phyloP scores from a whole-genome alignment of 2,888 invertebrate genomes.

The Ischnura elegans region DNA sequence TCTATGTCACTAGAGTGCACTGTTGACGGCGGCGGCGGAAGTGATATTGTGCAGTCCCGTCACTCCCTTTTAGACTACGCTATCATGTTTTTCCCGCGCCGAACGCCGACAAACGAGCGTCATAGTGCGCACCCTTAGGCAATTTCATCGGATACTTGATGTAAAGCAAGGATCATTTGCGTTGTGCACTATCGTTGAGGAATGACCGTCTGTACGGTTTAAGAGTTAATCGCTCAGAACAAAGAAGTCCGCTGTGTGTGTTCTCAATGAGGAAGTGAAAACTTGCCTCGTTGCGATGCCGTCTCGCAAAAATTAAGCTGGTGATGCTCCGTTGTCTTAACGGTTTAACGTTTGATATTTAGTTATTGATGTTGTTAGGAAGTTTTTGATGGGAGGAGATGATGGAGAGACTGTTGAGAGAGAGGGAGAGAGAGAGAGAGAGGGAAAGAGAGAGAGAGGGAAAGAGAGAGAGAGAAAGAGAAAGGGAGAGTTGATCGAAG shows the following conservation, averaged over 20 bases:
- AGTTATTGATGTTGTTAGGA: no score
- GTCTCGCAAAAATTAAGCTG: not conserved
- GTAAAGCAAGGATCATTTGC: constrained; percentile 10
- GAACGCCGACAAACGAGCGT: not conserved
- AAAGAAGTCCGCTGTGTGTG: constrained; percentile 13
- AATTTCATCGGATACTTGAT: not conserved
- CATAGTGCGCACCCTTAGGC: not conserved
- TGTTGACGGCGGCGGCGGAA: constrained; percentile 41
- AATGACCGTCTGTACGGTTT: not conserved
- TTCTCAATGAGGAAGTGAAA: constrained; percentile 40
- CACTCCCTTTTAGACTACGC: constrained; percentile 13
- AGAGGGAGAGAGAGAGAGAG: no score
- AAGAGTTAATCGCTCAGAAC: not conserved
- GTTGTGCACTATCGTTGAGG: not conserved
- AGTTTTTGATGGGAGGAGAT: no score
- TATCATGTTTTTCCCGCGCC: not conserved
- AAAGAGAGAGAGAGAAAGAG: no score
- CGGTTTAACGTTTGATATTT: no score
- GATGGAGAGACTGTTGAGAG: no score
- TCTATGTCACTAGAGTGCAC: constrained; percentile 49
- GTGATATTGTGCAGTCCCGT: constrained; percentile 34
- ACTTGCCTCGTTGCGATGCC: not conserved
- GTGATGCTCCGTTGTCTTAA: no score
- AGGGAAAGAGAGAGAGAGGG: no score
- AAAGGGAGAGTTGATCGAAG: no score